phyloP scores from a whole-genome alignment of 2,888 invertebrate genomes.

The Pantelozetes paolii region DNA sequence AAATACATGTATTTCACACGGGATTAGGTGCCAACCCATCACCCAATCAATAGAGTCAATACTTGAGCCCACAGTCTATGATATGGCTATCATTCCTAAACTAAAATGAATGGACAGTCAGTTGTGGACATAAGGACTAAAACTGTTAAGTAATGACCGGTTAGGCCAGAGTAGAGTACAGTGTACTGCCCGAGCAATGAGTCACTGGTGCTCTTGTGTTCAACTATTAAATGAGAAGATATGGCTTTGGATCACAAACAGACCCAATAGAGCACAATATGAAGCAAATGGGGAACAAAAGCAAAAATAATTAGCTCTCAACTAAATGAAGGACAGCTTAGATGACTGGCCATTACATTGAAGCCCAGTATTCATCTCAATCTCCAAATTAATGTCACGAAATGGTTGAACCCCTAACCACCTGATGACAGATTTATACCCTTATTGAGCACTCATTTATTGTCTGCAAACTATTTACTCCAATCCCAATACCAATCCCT shows the following conservation, averaged over 20 bases:
- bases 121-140: constrained; percentile 5
- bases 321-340: neutral
- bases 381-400: constrained; percentile 15
- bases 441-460: constrained; percentile 20
- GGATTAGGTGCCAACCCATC: constrained; percentile 17
- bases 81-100: constrained; percentile 10
- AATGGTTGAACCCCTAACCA: constrained; percentile 5
- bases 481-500: neutral
- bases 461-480: neutral
- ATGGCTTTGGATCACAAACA: constrained; percentile 4
- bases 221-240: constrained; percentile 27
- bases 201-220: constrained; percentile 4
- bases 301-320: constrained; percentile 24
- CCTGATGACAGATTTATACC: constrained; percentile 34
- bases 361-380: neutral
- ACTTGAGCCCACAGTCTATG: constrained; percentile 10
- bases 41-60: neutral
- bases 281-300: neutral
- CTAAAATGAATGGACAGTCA: constrained; percentile 17
- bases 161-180: constrained; percentile 4
- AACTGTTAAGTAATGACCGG: constrained; percentile 31
- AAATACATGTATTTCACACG: constrained; percentile 15
- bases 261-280: neutral
- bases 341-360: neutral
- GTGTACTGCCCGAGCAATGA: neutral